Base-by-base conservation (phyloP, 2,888 invertebrate genomes). In the Sarcophaga carnaria region DNA sequence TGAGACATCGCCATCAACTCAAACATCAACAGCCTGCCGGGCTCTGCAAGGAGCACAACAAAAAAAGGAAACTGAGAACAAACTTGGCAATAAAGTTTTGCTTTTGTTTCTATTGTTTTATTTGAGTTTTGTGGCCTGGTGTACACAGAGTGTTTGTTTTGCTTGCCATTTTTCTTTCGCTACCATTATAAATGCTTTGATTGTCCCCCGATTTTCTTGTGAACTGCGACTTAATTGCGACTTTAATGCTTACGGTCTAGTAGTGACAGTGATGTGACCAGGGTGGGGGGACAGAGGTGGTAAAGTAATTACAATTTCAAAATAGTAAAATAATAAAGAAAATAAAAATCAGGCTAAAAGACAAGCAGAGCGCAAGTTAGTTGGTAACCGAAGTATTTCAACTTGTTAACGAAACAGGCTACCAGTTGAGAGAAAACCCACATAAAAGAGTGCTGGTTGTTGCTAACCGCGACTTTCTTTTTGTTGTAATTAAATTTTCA, bases 401-500 rank as follows among this genome's bases (percentile, higher is more conserved):
- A 27, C 12, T 75, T 76, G 76, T 76, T 76, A 37, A 37, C 2
- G 37, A 37, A 37, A 2, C 37, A 37, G 37, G 37, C 37, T 37
- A 8, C 0, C 0, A 8, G 27, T 27, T 27, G 27, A 4, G 27
- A 27, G 37, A 37, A 37, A 37, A 37, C 37, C 37, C 37, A 37
- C 37, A 37, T 37, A 37, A 37, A 37, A 37, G 37, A 10, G 8
- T 10, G 37, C 0, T 2, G 2, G 1, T 37, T 37, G 37, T 37
- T 37, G 37, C 37, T 37, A 76, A 76, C 64, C 64, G 27, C 60
- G 27, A 25, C 66, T 49, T 78, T 47, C 49, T 49, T 54, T 78
- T 78, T 67, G 49, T 20, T 78, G 72, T 83, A 83, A 83, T 83
- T 78, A 78, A 67, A 78, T 78, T 66, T 78, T 83, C 72, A 74